Evolutionary conservation across 2,113 vertebrate species (phyloP), one percentile per base, ranked within the genome.

Genomic region (Lepisosteus oculatus): DNA sequence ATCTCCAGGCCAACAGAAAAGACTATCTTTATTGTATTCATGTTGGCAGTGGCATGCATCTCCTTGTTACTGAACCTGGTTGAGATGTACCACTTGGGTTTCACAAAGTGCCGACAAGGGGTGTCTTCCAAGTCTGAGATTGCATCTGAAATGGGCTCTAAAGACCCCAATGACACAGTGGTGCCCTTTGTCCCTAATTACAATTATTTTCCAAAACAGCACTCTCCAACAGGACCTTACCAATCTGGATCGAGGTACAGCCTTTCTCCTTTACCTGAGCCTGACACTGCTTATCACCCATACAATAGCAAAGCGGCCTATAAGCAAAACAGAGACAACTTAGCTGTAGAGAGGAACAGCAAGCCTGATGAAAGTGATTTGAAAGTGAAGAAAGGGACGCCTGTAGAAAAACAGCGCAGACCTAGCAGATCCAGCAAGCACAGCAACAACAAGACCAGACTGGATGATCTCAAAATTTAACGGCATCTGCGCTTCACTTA

Each of bases 1-100:
- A 94, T 95, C 79, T 95, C 95, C 1, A 84, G 92, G 8, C 94
- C 95, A 64, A 95, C 95, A 0, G 94, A 97, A 86, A 97, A 95
- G 78, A 96, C 94, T 1, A 79, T 96, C 80, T 96, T 97, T 83
- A 94, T 94, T 68, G 72, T 97, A 47, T 96, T 96, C 83, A 95
- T 95, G 94, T 81, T 95, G 63, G 91, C 83, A 0, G 93, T 94
- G 75, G 93, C 95, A 45, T 92, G 90, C 0, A 56, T 95, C 69
- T 97, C 95, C 0, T 81, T 97, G 74, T 84, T 96, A 71, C 94
- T 97, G 67, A 94, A 94, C 78, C 78, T 95, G 76, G 90, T 95
- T 68, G 94, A 96, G 82, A 93, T 95, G 80, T 96, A 93, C 79
- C 91, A 96, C 75, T 83, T 96, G 43, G 91, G 91, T 47, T 88